A percentile compares a stretch with the other conserved stretches of the same genome.
Evolutionary conservation across 1,140 invertebrate species (phyloP).

Genomic region (Pseudomyrmex gracilis): DNA sequence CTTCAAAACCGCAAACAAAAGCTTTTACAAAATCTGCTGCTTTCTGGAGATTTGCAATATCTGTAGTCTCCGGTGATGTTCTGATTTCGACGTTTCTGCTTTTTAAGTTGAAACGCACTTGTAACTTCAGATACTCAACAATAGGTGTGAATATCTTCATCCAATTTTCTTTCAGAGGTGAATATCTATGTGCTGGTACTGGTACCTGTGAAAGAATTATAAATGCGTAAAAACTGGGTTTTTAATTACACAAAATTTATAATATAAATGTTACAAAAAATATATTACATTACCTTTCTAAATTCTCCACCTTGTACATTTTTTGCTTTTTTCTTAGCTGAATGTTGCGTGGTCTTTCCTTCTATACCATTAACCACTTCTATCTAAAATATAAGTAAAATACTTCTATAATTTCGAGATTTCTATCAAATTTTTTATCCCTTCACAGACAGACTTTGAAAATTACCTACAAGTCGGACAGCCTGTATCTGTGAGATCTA

Average conservation of each 20-base stretch:
- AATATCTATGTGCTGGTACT: constrained; percentile 93
- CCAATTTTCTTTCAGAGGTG: constrained; percentile 98
- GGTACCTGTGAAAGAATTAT: constrained; percentile 85
- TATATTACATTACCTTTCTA: not conserved
- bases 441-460: no score
- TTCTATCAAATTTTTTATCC: no score
- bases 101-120: constrained; percentile 98
- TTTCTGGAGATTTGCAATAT: constrained; percentile 97
- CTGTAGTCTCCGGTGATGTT: constrained; percentile 91
- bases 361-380: constrained; percentile 89
- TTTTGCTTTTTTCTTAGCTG: constrained; percentile 86
- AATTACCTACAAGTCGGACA: no score
- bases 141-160: constrained; percentile 98
- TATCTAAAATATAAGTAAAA: constrained; percentile 79
- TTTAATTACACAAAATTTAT: not conserved
- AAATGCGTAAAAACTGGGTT: not conserved
- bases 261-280: not conserved
- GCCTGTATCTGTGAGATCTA: no score
- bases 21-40: constrained; percentile 99
- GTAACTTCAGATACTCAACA: constrained; percentile 97
- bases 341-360: constrained; percentile 85
- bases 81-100: constrained; percentile 94
- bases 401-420: no score
- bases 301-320: constrained; percentile 84
- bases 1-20: constrained; percentile 98